Evolutionary conservation across 2,113 vertebrate species (phyloP), one percentile per base, ranked within the genome.

Genomic region (Triplophysa dalaica): DNA sequence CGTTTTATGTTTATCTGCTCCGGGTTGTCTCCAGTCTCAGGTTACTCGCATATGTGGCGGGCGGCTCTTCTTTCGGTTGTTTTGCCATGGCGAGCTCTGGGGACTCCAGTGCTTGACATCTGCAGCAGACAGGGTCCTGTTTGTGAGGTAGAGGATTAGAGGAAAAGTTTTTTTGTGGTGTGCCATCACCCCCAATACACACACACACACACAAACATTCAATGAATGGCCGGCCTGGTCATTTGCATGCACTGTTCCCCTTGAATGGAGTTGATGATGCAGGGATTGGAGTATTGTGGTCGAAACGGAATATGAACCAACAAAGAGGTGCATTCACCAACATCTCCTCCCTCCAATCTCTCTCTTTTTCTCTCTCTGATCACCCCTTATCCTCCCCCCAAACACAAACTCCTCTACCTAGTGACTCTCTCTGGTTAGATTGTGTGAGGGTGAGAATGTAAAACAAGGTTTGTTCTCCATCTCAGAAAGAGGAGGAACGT

Each of bases 241-340:
- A 93, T 94, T 94, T 93, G 91, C 93, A 94, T 93, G 88, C 90
- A 92, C 90, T 93, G 91, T 94, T 93, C 85, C 89, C 91, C 86
- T 89, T 93, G 91, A 93, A 93, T 92, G 90, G 91, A 90, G 90
- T 88, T 91, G 91, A 93, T 93, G 91, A 91, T 89, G 91, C 90
- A 88, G 87, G 88, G 87, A 88, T 88, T 86, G 88, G 84, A 90
- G 91, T 91, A 91, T 92, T 93, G 92, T 93, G 89, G 87, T 91
- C 89, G 90, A 91, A 93, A 92, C 92, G 91, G 91, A 91, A 93
- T 91, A 91, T 91, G 87, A 91, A 88, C 86, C 85, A 90, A 93
- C 92, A 93, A 93, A 92, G 88, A 82, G 82, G 79, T 78, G 85
- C 90, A 90, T 93, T 91, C 90, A 91, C 82, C 79, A 86, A 87